Evolutionary conservation across 1,140 invertebrate genomes (phyloP).

Genomic region (Nomia melanderi): DNA sequence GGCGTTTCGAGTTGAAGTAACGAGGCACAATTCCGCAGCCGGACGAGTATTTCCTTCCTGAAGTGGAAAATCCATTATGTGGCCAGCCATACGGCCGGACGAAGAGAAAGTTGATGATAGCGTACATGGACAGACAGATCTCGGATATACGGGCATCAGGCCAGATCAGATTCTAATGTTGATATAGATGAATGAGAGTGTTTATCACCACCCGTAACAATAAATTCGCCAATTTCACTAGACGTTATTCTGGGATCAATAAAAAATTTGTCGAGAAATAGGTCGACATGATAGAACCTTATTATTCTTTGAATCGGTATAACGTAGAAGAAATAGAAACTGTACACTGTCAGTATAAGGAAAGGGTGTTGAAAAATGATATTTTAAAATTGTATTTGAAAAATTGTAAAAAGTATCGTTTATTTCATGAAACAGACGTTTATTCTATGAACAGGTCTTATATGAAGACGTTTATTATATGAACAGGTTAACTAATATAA

Average conservation of each 20-base stretch:
- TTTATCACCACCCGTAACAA: not conserved
- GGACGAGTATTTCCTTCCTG: conserved; percentile 42
- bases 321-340: too few species aligned
- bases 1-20: conserved; percentile 44
- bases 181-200: not conserved
- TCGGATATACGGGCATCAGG: not conserved
- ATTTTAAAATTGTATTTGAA: too few species aligned
- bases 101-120: conserved; percentile 24
- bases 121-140: not conserved
- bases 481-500: too few species aligned
- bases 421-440: too few species aligned
- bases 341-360: too few species aligned
- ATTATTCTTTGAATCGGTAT: too few species aligned
- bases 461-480: too few species aligned
- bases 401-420: too few species aligned
- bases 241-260: not conserved
- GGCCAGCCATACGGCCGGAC: not conserved
- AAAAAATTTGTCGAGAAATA: not conserved
- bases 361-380: too few species aligned
- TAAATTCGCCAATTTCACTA: not conserved
- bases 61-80: conserved; percentile 46
- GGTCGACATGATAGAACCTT: too few species aligned
- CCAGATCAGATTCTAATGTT: not conserved
- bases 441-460: too few species aligned
- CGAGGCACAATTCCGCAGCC: conserved; percentile 28